phyloP scores from a whole-genome alignment of 2,888 invertebrate genomes.

The Sarcophaga subvicina region DNA sequence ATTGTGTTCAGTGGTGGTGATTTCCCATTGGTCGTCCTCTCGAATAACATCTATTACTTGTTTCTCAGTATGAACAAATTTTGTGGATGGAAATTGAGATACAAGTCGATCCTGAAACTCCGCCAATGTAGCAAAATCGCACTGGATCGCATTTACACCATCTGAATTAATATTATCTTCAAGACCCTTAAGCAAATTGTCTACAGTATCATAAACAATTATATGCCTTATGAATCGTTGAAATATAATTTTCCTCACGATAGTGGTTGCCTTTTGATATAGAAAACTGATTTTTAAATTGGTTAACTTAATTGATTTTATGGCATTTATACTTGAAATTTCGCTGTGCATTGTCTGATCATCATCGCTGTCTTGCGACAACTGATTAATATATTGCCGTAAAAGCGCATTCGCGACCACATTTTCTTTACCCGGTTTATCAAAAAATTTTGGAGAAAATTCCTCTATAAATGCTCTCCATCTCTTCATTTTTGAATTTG shows the following conservation, averaged over 20 bases:
- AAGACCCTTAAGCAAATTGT: conserved; percentile 5
- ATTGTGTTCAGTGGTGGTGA: conserved; percentile 4
- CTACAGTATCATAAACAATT: conserved; percentile 22
- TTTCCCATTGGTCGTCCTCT: no score
- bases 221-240: conserved; percentile 33
- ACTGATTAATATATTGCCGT: conserved; percentile 47
- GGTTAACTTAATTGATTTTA: conserved; percentile 21
- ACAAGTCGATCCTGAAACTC: conserved; percentile 43
- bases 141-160: conserved; percentile 44
- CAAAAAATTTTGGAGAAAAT: conserved; percentile 19
- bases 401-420: conserved; percentile 1
- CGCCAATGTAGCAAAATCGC: conserved; percentile 22
- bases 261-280: background rate
- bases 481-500: conserved; percentile 17
- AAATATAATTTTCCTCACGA: conserved; percentile 31
- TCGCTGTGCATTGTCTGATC: conserved; percentile 14
- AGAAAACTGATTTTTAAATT: conserved; percentile 20
- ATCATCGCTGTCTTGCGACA: conserved; percentile 10
- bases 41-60: background rate
- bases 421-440: conserved; percentile 20
- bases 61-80: conserved; percentile 18
- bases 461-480: conserved; percentile 21
- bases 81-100: conserved; percentile 1
- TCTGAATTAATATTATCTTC: conserved; percentile 40
- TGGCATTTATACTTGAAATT: conserved; percentile 12